Evolutionary conservation across 2,797 vertebrate genomes (phyloP).

Genomic region (Acrocephalus scirpaceus): DNA sequence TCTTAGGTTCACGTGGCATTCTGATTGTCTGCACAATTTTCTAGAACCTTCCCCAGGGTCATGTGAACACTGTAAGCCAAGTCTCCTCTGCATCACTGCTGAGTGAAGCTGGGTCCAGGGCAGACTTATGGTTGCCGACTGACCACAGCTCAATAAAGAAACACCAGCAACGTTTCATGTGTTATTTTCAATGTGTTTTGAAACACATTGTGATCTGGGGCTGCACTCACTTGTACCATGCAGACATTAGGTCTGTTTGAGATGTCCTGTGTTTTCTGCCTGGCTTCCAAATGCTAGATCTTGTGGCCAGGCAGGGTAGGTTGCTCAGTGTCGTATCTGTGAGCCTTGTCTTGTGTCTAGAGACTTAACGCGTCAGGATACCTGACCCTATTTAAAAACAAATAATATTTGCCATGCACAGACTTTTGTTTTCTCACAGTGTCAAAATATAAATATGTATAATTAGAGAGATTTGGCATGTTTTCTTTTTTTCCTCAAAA

Average conservation of each 20-base stretch:
- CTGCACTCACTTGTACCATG: rapidly evolving
- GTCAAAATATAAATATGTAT: not conserved
- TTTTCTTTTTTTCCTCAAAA: not conserved
- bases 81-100: not conserved
- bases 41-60: not conserved
- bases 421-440: not conserved
- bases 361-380: not conserved
- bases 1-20: rapidly evolving
- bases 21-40: not conserved
- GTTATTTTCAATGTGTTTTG: not conserved
- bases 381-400: not conserved
- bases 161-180: not conserved
- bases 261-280: not conserved
- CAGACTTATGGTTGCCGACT: not conserved
- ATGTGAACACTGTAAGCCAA: not conserved
- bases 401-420: not conserved
- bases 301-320: not conserved
- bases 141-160: not conserved
- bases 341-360: not conserved
- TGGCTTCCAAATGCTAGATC: not conserved
- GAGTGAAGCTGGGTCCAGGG: not conserved
- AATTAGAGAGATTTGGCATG: not conserved
- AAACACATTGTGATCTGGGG: not conserved
- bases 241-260: not conserved
- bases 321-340: not conserved